phyloP scores from a whole-genome alignment of 2,888 invertebrate species.

The Luffia ferchaultella region DNA sequence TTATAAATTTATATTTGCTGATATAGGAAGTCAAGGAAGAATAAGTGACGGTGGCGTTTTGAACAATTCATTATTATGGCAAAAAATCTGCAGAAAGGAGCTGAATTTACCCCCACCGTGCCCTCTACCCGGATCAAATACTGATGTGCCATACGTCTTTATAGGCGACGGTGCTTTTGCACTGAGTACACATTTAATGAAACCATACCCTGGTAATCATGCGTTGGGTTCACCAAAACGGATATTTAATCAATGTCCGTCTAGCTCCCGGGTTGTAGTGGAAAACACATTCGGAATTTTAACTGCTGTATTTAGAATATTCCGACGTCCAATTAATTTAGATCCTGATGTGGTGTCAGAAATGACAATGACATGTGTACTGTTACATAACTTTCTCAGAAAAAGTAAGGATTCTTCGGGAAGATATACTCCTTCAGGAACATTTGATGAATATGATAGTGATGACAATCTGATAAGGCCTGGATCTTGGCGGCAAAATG shows the following conservation, averaged over 20 bases:
- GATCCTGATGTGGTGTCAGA: background rate
- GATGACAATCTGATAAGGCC: background rate
- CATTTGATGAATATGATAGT: background rate
- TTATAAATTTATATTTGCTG: slow-evolving; percentile 14
- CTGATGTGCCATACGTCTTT: slow-evolving; percentile 15
- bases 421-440: slow-evolving; percentile 3
- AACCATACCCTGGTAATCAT: slow-evolving; percentile 18
- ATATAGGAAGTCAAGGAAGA: slow-evolving; percentile 16
- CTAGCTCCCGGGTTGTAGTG: slow-evolving; percentile 13
- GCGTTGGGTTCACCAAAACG: slow-evolving; percentile 14
- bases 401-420: slow-evolving; percentile 1
- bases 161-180: slow-evolving; percentile 18
- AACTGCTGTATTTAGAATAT: background rate
- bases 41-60: slow-evolving; percentile 18
- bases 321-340: no score
- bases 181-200: slow-evolving; percentile 16
- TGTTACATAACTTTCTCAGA: slow-evolving; percentile 7
- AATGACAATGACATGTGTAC: slow-evolving; percentile 4
- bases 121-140: slow-evolving; percentile 15
- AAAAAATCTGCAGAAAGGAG: slow-evolving; percentile 17
- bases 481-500: background rate
- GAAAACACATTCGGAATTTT: slow-evolving; percentile 14
- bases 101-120: slow-evolving; percentile 18
- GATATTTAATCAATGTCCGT: slow-evolving; percentile 16
- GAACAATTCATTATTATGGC: slow-evolving; percentile 18